These are phyloP conservation scores for Masticophis lateralis DNA, from an alignment of 2,797 vertebrate genomes.

Conservation along the genomic window DNA sequence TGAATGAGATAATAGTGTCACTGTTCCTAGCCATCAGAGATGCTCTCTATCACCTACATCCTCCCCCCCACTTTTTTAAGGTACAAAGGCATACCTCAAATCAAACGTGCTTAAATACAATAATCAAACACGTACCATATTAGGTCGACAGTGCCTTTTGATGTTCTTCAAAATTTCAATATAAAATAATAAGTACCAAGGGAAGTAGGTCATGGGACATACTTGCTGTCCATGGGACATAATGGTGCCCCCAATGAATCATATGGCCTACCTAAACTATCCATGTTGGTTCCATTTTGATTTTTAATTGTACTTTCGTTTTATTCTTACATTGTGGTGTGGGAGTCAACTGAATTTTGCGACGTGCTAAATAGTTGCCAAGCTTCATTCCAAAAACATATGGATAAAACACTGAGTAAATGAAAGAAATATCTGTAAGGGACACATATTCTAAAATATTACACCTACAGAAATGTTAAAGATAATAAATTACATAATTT, in stretches of 20 bases:
- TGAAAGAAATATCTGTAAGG: constrained; percentile 33
- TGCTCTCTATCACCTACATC: neutral
- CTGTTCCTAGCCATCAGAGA: neutral
- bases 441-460: constrained; percentile 18
- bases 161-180: neutral
- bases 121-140: neutral
- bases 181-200: neutral
- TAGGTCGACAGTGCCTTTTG: neutral
- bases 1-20: fast-evolving
- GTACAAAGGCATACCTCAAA: neutral
- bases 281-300: neutral
- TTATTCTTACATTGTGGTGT: neutral
- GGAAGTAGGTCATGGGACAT: neutral
- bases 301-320: neutral
- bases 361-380: neutral
- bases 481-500: neutral
- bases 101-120: neutral
- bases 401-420: constrained; percentile 34
- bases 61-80: fast-evolving
- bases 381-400: neutral
- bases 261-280: neutral
- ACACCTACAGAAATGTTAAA: neutral
- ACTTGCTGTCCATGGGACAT: neutral
- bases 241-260: neutral
- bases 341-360: neutral